These are phyloP conservation scores for Pundamilia nyererei DNA, from an alignment of 2,113 vertebrate species.

Conservation along the genomic window DNA sequence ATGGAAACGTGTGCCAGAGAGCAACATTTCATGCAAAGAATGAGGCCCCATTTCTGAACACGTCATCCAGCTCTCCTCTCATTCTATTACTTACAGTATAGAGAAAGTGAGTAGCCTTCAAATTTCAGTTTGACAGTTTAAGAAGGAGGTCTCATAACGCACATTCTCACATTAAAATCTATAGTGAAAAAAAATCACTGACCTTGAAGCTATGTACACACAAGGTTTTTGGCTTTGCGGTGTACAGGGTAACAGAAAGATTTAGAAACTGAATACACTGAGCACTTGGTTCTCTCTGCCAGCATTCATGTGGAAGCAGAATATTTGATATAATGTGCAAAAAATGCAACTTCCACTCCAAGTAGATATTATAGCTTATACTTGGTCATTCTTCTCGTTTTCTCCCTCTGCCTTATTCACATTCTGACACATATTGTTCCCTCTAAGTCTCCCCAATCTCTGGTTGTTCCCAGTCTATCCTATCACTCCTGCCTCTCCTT, in stretches of 20 bases:
- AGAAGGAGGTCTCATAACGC: neutral
- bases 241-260: neutral
- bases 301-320: neutral
- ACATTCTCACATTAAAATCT: neutral
- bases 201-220: neutral
- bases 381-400: neutral
- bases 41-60: neutral
- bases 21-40: neutral
- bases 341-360: neutral
- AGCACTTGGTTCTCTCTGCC: neutral
- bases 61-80: neutral
- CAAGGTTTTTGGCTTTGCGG: neutral
- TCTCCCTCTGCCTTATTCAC: neutral
- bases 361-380: neutral
- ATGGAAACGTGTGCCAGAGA: neutral
- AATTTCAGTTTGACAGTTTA: neutral
- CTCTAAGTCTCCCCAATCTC: neutral
- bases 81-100: neutral
- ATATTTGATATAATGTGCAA: neutral
- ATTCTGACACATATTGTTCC: neutral
- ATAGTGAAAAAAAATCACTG: neutral
- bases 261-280: neutral
- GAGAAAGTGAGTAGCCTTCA: neutral
- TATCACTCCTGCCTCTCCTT: slow-evolving; percentile 24
- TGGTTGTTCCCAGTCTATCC: slow-evolving; percentile 7